Conservation (phyloP, 2,797 vertebrate genomes). For the Leontocebus nigricollis region DNA sequence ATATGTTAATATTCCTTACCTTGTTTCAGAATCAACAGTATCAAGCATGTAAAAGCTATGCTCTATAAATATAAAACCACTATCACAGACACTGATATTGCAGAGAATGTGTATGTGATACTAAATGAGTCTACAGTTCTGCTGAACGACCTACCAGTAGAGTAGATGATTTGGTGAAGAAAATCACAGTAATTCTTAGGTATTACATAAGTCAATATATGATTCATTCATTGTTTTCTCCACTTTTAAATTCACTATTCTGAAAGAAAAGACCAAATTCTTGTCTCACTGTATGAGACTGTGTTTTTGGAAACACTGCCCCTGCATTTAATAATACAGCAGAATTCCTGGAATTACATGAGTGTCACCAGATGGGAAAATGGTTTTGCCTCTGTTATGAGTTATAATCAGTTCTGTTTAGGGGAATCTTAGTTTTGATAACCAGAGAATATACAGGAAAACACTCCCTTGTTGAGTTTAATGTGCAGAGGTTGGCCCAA, state of each 20-base stretch:
- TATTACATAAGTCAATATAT: not conserved
- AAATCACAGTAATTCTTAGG: constrained; percentile 26
- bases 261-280: not conserved
- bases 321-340: not conserved
- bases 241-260: not conserved
- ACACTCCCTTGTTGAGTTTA: not conserved
- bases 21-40: constrained; percentile 21
- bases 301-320: not conserved
- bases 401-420: not conserved
- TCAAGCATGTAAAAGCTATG: not conserved
- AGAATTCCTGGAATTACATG: not conserved
- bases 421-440: constrained; percentile 1
- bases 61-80: constrained; percentile 11
- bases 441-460: not conserved
- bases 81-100: not conserved
- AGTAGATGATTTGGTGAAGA: not conserved
- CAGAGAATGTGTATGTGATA: not conserved
- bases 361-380: not conserved
- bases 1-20: not conserved
- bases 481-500: not conserved
- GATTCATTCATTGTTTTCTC: not conserved
- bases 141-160: not conserved
- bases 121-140: not conserved
- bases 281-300: not conserved
- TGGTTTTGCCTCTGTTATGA: not conserved